Evolutionary conservation across 2,888 invertebrate genomes (phyloP).

Genomic region (Nomada fabriciana): DNA sequence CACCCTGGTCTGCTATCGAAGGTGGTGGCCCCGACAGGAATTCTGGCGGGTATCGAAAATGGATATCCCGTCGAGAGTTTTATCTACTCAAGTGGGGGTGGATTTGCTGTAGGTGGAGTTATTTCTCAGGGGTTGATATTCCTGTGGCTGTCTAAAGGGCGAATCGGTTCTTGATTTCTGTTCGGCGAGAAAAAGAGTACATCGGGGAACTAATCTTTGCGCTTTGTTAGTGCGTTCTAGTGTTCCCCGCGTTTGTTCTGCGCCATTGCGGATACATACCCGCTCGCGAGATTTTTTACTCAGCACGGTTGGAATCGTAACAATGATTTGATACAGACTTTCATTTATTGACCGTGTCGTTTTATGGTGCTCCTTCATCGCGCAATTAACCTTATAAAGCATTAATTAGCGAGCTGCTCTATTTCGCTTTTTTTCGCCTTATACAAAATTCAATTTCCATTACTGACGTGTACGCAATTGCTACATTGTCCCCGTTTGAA

Average conservation of each 20-base stretch:
- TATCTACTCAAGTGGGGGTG: not conserved
- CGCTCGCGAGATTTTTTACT: conserved; percentile 23
- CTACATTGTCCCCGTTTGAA: not conserved
- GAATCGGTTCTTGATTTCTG: too few species aligned
- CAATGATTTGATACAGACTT: conserved; percentile 34
- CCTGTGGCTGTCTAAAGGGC: too few species aligned
- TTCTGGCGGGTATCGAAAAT: conserved; percentile 53
- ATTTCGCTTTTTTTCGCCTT: conserved; percentile 13
- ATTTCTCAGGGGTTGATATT: not conserved
- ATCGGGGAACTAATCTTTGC: too few species aligned
- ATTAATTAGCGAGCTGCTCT: conserved; percentile 43
- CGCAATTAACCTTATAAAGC: conserved; percentile 41
- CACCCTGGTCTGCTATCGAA: conserved; percentile 53
- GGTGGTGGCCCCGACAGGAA: conserved; percentile 60
- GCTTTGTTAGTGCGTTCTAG: conserved; percentile 22
- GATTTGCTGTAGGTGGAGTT: too few species aligned
- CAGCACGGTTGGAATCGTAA: conserved; percentile 24
- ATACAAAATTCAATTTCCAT: not conserved
- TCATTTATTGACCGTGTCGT: conserved; percentile 33
- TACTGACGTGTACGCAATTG: conserved; percentile 9
- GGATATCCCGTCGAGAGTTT: conserved; percentile 40
- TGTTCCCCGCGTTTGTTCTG: conserved; percentile 33
- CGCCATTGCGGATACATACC: conserved; percentile 13
- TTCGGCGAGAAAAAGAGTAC: too few species aligned
- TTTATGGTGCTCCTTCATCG: conserved; percentile 38